These are phyloP conservation scores for Grammomys surdaster DNA, from an alignment of 2,113 vertebrate species.

Conservation along the genomic window DNA sequence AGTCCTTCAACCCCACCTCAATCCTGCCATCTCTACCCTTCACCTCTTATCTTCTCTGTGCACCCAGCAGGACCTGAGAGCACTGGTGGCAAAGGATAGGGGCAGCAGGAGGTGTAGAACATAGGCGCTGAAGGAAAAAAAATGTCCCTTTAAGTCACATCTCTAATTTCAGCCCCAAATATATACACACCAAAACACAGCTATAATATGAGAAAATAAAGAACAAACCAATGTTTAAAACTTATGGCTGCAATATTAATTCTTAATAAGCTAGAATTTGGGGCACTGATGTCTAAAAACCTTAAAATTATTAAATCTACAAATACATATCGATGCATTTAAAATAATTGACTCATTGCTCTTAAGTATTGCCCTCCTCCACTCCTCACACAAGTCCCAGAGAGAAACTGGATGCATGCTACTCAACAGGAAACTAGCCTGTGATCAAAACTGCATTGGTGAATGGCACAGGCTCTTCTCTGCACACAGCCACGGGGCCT, in stretches of 20 bases:
- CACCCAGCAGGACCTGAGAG: constrained; percentile 79
- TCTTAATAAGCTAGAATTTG: constrained; percentile 53
- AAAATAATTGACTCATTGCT: constrained; percentile 39
- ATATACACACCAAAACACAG: constrained; percentile 75
- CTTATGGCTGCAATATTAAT: constrained; percentile 56
- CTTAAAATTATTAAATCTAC: constrained; percentile 70
- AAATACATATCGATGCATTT: constrained; percentile 55
- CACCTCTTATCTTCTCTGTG: constrained; percentile 81
- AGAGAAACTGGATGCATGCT: constrained; percentile 58
- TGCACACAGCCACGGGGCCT: background rate
- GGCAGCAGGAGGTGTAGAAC: constrained; percentile 81
- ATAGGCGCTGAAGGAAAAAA: constrained; percentile 80
- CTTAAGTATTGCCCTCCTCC: background rate
- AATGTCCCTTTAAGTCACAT: constrained; percentile 79
- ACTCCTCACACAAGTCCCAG: constrained; percentile 27
- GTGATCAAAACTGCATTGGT: constrained; percentile 15
- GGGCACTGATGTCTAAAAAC: constrained; percentile 58
- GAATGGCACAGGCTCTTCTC: background rate
- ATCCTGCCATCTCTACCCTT: constrained; percentile 77
- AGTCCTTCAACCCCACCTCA: constrained; percentile 73
- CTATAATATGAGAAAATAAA: constrained; percentile 70
- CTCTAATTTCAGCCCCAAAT: constrained; percentile 73
- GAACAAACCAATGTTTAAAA: constrained; percentile 68
- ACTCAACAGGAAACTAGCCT: constrained; percentile 41
- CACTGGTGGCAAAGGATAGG: constrained; percentile 81